A percentile compares a stretch with the other conserved stretches of the same genome.
Conservation (phyloP, 2,888 invertebrate genomes). For the Andricus curvator region DNA sequence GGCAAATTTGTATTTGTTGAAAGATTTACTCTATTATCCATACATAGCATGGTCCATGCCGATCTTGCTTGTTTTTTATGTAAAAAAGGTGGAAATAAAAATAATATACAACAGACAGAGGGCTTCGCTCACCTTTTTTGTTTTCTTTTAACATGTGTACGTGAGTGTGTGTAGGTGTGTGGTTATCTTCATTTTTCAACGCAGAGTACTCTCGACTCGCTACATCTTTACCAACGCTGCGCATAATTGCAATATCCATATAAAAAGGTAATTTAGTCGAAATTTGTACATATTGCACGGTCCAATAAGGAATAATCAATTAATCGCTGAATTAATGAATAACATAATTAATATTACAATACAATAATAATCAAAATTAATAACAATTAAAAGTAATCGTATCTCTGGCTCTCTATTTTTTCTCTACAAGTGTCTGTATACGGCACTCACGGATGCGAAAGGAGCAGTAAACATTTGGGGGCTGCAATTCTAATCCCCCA, state of each 20-base stretch:
- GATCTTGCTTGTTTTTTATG: slow-evolving; percentile 75
- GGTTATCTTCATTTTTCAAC: slow-evolving; percentile 45
- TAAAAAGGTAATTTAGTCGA: slow-evolving; percentile 70
- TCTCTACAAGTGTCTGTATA: neutral
- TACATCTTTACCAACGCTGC: slow-evolving; percentile 55
- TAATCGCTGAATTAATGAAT: slow-evolving; percentile 62
- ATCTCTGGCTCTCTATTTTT: slow-evolving; percentile 21
- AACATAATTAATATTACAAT: slow-evolving; percentile 58
- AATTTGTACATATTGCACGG: slow-evolving; percentile 75
- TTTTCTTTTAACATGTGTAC: slow-evolving; percentile 52
- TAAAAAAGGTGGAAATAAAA: slow-evolving; percentile 77
- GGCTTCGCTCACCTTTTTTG: slow-evolving; percentile 62
- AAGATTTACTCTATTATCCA: slow-evolving; percentile 77
- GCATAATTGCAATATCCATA: slow-evolving; percentile 64
- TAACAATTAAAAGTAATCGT: slow-evolving; percentile 37
- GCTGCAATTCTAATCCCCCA: slow-evolving; percentile 13
- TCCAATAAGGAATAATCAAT: slow-evolving; percentile 71
- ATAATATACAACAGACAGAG: slow-evolving; percentile 77
- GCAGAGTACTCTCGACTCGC: slow-evolving; percentile 40
- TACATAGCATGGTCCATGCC: slow-evolving; percentile 76
- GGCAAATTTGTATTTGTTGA: slow-evolving; percentile 70
- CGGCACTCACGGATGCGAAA: neutral
- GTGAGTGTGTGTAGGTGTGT: slow-evolving; percentile 52
- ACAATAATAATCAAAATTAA: slow-evolving; percentile 63
- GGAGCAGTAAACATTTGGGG: neutral